Base-by-base conservation (phyloP, 2,113 vertebrate species). In the Cyprinodon variegatus region DNA sequence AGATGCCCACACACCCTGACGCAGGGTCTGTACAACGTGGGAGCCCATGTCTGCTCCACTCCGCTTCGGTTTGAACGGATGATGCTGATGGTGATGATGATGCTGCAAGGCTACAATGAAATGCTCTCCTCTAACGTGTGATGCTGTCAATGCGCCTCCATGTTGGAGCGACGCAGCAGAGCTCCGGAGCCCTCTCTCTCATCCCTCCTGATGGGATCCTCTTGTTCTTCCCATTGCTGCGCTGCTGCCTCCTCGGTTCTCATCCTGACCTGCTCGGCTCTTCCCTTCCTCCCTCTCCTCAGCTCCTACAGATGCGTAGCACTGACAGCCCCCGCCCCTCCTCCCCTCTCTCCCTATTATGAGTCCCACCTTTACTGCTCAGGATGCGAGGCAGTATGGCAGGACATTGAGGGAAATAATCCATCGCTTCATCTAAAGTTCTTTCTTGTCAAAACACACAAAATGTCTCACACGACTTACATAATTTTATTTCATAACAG, bases 1-100 rank as follows among this genome's bases (percentile, higher is more conserved):
- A 62, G 96, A 97, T 87, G 97, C 97, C 97, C 97, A 98, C 68
- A 98, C 96, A 73, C 97, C 96, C 93, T 97, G 96, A 75, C 96
- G 94, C 90, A 98, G 95, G 90, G 96, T 96, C 92, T 96, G 96
- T 79, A 96, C 93, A 72, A 95, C 94, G 87, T 96, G 97, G 68
- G 96, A 97, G 88, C 88, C 96, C 97, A 98, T 98, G 81, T 92
- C 90, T 77, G 64, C 85, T 71, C 73, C 90, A 41, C 72, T 76
- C 87, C 81, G 81, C 84, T 91, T 88, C 85, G 85, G 83, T 82
- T 50, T 87, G 85, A 79, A 87, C 78, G 86, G 90, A 77, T 70
- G 88, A 82, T 89, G 91, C 11, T 90, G 78, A 22, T 81, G 85
- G 13, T 65, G 79, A 63, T 81, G 86, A 70, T 79, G 68, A 70